phyloP scores from a whole-genome alignment of 2,113 vertebrate species.

The Loxodonta africana region DNA sequence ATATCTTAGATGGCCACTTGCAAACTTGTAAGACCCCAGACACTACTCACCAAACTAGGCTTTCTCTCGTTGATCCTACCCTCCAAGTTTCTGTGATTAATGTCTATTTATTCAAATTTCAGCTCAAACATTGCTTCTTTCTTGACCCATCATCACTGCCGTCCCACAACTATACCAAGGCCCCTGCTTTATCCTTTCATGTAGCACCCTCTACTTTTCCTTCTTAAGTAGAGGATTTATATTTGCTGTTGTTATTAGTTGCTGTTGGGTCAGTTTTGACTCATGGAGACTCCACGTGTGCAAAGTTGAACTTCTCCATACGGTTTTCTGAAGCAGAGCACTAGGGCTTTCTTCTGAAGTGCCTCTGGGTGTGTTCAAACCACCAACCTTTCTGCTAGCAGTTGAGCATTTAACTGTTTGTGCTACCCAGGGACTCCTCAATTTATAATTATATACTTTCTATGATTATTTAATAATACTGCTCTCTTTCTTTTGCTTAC shows the following conservation, averaged over 20 bases:
- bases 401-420: not conserved
- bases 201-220: not conserved
- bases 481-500: slow-evolving; percentile 9
- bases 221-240: not conserved
- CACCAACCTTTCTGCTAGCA: not conserved
- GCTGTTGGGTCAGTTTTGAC: not conserved
- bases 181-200: not conserved
- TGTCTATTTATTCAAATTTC: not conserved
- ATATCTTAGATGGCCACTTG: not conserved
- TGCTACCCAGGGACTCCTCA: not conserved
- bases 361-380: not conserved
- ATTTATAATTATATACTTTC: slow-evolving; percentile 17
- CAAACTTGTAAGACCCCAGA: not conserved
- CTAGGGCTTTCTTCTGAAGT: not conserved
- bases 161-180: not conserved
- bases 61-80: not conserved
- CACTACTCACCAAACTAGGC: not conserved
- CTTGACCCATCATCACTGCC: not conserved
- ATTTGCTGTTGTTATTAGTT: not conserved
- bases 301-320: not conserved
- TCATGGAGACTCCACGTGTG: not conserved
- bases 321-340: not conserved
- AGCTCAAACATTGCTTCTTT: not conserved
- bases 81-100: not conserved
- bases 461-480: not conserved